A percentile compares a stretch with the other conserved stretches of the same genome.
These are phyloP conservation scores for Danaus melanippus DNA, from an alignment of 1,140 invertebrate genomes.

Conservation along the genomic window DNA sequence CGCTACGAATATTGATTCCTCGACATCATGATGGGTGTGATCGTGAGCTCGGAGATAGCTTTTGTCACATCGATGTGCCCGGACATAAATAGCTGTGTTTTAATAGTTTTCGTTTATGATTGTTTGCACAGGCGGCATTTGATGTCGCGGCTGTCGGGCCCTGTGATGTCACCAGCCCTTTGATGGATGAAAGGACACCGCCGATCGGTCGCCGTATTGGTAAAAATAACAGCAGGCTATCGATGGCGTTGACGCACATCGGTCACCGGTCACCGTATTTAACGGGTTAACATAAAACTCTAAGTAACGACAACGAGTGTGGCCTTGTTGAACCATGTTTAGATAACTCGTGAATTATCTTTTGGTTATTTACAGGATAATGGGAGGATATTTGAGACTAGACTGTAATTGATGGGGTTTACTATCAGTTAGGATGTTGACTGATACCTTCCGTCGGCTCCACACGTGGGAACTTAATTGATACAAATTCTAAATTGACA, in stretches of 20 bases:
- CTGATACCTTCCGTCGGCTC: conserved; percentile 39
- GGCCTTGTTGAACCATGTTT: too few relatives aligned
- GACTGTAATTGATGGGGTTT: conserved; percentile 26
- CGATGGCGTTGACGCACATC: conserved; percentile 45
- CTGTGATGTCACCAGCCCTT: conserved; percentile 47
- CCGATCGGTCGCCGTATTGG: conserved; percentile 53
- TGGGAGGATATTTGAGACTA: conserved; percentile 1
- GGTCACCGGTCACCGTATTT: too few relatives aligned
- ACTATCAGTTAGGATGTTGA: conserved; percentile 37
- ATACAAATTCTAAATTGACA: conserved; percentile 4
- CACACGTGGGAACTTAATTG: conserved; percentile 30
- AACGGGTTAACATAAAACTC: too few relatives aligned
- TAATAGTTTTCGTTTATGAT: conserved; percentile 34
- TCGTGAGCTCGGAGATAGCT: too few relatives aligned
- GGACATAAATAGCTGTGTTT: conserved; percentile 30
- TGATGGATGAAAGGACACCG: conserved; percentile 58
- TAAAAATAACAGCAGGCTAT: conserved; percentile 62
- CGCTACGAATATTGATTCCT: too few relatives aligned
- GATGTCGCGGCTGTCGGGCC: conserved; percentile 47
- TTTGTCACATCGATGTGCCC: too few relatives aligned
- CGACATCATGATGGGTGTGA: too few relatives aligned
- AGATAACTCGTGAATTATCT: too few relatives aligned
- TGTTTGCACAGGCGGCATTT: conserved; percentile 51
- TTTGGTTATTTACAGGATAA: conserved; percentile 7
- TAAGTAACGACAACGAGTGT: too few relatives aligned